A percentile compares a stretch with the other conserved stretches of the same genome.
phyloP scores from a whole-genome alignment of 1,140 invertebrate species.

The Cherax quadricarinatus region DNA sequence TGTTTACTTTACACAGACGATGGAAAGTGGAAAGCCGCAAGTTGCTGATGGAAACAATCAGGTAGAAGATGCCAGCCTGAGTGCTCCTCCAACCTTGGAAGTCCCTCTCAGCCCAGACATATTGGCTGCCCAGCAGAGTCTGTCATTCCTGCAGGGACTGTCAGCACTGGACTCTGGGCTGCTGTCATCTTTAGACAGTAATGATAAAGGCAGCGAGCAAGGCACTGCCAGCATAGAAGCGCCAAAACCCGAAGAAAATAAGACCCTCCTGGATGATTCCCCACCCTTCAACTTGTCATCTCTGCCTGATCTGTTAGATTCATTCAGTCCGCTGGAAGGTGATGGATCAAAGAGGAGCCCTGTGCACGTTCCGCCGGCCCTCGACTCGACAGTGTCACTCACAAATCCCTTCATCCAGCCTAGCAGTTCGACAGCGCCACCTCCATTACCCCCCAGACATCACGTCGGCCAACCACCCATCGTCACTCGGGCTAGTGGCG shows the following conservation, averaged over 20 bases:
- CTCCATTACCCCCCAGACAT: conserved; percentile 70
- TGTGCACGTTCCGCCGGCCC: not conserved
- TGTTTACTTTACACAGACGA: not conserved
- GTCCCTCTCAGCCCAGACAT: conserved; percentile 79
- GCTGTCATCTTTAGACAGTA: not conserved
- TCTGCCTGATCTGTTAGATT: conserved; percentile 74
- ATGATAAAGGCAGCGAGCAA: not conserved
- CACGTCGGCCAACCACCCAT: not conserved
- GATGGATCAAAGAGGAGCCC: not conserved
- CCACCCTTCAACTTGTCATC: conserved; percentile 72
- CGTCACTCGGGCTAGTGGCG: not conserved
- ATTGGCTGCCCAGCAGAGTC: conserved; percentile 85
- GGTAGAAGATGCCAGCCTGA: not conserved
- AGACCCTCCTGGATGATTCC: conserved; percentile 75
- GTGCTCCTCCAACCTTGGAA: not conserved
- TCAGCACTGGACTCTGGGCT: not conserved
- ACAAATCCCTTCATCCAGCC: conserved; percentile 81
- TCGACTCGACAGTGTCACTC: conserved; percentile 15
- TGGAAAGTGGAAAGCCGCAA: not conserved
- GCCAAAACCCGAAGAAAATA: not conserved
- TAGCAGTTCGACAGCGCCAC: conserved; percentile 78
- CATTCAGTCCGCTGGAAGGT: conserved; percentile 23
- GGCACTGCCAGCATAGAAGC: not conserved
- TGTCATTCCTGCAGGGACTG: conserved; percentile 84
- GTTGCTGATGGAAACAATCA: too few species aligned